Evolutionary conservation across 2,888 invertebrate genomes (phyloP), one percentile per base, ranked within the genome.

Genomic region (Ectemnius cavifrons): DNA sequence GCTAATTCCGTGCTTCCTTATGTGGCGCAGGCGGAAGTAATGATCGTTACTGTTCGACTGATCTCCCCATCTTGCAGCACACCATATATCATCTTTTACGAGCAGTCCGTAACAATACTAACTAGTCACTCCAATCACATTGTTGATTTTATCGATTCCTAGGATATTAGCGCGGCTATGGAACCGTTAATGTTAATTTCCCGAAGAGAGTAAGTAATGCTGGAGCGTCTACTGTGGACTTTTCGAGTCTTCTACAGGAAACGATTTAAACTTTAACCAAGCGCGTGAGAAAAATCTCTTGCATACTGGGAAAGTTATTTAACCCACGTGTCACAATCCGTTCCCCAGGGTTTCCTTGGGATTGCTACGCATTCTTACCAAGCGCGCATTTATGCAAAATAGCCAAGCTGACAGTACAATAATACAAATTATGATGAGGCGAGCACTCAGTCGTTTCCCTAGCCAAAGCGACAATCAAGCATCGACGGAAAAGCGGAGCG

Each of bases 1-100:
- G 77, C 63, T 77, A 77, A 79, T 79, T 76, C 67, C 58, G 63
- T 60, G 71, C 71, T 79, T 57, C 77, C 79, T 79, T 79, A 76
- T 79, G 73, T 57, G 79, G 79, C 49, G 27, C 59, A 76, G 67
- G 65, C 76, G 80, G 79, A 73, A 76, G 79, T 70, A 73, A 77
- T 69, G 77, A 71, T 79, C 80, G 60, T 62, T 57, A 57, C 58
- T 72, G 37, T 64, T 20, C 67, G 69, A 72, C 52, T 69, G 70
- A 76, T 66, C 73, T 56, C 57, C 61, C 18, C 69, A 56, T 76
- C 71, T 64, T 62, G 49, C 61, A 57, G 27, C 37, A 60, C 67
- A 60, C 37, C 67, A 62, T 60, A 49, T 68, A 70, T 64, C 76
- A 73, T 79, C 73, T 69, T 71, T 70, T 63, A 60, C 69, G 69